Evolutionary conservation across 2,797 vertebrate species (phyloP).

Genomic region (Rhyacichthys aspro): DNA sequence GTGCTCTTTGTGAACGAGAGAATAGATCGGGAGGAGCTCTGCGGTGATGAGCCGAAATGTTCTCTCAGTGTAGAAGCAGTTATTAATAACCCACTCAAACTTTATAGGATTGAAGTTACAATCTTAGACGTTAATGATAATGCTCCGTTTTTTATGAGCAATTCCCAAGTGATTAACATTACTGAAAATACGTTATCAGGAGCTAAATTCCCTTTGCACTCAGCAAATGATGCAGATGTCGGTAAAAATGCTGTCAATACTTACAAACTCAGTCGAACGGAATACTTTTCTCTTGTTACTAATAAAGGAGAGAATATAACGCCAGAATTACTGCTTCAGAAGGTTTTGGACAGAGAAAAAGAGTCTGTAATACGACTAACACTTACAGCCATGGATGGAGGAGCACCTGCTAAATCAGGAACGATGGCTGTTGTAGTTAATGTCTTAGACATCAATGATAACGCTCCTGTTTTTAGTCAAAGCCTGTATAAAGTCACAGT

Average conservation of each 20-base stretch:
- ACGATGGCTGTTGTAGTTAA: slow-evolving; percentile 18
- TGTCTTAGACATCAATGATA: slow-evolving; percentile 50
- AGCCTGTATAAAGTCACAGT: slow-evolving; percentile 45
- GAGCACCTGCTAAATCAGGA: slow-evolving; percentile 62
- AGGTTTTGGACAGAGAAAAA: slow-evolving; percentile 73
- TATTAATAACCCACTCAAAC: slow-evolving; percentile 3
- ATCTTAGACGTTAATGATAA: slow-evolving; percentile 67
- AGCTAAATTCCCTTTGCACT: slow-evolving; percentile 58
- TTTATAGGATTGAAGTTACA: slow-evolving; percentile 39
- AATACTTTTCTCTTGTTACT: slow-evolving; percentile 62
- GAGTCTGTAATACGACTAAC: slow-evolving; percentile 46
- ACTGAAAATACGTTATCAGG: slow-evolving; percentile 57
- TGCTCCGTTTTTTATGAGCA: slow-evolving; percentile 47
- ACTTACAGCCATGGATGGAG: slow-evolving; percentile 74
- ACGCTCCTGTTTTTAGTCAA: slow-evolving; percentile 45
- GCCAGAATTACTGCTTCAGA: slow-evolving; percentile 68
- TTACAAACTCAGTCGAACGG: slow-evolving; percentile 69
- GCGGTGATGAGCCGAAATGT: slow-evolving; percentile 21
- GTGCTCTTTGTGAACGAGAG: slow-evolving; percentile 61
- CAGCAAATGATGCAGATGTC: slow-evolving; percentile 65
- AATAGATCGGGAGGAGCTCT: slow-evolving; percentile 71
- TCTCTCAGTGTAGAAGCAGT: neutral
- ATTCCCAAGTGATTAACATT: slow-evolving; percentile 45
- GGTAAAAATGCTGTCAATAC: slow-evolving; percentile 65
- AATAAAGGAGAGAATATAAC: slow-evolving; percentile 53